Conservation (phyloP, 2,113 vertebrate genomes). For the Microcebus tavaratra region DNA sequence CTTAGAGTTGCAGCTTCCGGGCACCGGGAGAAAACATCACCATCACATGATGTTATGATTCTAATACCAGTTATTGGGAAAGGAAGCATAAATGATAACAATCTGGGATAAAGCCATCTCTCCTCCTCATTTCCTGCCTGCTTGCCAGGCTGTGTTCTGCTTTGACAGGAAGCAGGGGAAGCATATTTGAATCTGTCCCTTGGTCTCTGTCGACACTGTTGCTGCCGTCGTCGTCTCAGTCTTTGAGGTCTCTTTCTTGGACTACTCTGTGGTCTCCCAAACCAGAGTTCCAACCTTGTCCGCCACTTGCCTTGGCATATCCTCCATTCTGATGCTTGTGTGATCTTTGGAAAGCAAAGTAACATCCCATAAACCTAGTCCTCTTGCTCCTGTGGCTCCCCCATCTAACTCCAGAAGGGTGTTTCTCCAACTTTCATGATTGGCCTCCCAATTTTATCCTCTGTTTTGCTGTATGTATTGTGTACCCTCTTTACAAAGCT, state of each 20-base stretch:
- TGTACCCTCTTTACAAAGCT: neutral
- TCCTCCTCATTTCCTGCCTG: conserved; percentile 57
- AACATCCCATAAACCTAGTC: neutral
- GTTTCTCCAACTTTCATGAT: neutral
- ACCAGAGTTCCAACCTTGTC: no score
- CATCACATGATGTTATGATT: neutral
- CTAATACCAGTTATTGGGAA: conserved; percentile 68
- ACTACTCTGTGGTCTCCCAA: neutral
- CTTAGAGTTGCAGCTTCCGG: conserved; percentile 70
- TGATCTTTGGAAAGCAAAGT: neutral
- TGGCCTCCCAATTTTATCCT: neutral
- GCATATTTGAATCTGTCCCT: neutral
- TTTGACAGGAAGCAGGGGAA: neutral
- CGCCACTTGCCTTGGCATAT: neutral
- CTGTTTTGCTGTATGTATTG: neutral
- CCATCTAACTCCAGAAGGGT: fast-evolving
- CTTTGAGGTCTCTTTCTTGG: neutral
- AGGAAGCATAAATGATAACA: conserved; percentile 60
- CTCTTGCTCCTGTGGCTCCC: fast-evolving
- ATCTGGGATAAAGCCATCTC: conserved; percentile 40
- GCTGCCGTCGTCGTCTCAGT: fast-evolving
- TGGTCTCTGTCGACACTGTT: neutral
- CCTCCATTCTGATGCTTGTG: no score
- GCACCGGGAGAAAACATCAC: conserved; percentile 50
- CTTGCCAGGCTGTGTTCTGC: neutral